phyloP scores from a whole-genome alignment of 2,797 vertebrate genomes.

The Myotis planiceps region DNA sequence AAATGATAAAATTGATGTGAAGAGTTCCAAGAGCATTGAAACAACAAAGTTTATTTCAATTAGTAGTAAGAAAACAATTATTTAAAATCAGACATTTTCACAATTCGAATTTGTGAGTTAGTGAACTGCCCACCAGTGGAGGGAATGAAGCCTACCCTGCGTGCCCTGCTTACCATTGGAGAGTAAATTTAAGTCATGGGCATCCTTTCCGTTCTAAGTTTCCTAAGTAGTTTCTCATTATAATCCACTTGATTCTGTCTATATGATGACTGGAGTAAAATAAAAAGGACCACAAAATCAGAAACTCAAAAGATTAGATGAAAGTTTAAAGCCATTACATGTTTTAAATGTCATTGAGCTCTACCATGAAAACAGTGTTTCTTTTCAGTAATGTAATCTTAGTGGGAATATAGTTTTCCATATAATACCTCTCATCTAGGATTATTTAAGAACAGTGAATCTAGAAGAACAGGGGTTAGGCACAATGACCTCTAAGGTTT shows the following conservation, averaged over 20 bases:
- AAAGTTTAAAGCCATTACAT: background rate
- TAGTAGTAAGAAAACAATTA: background rate
- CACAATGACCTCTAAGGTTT: background rate
- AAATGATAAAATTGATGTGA: background rate
- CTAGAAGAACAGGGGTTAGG: background rate
- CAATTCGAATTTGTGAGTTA: background rate
- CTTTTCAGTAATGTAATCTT: background rate
- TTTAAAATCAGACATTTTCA: background rate
- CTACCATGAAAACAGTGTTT: background rate
- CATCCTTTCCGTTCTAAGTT: background rate
- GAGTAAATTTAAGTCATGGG: background rate
- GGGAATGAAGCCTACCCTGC: background rate
- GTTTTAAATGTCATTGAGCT: background rate
- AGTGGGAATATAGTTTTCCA: background rate
- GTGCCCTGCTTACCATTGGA: background rate
- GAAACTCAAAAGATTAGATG: background rate
- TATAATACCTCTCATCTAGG: background rate
- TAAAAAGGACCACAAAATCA: background rate
- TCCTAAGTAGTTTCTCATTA: background rate
- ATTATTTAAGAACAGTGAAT: background rate
- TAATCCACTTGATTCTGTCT: background rate
- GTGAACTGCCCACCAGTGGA: background rate
- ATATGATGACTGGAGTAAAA: background rate
- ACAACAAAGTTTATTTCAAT: background rate
- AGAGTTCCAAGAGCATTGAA: background rate